Conservation (phyloP, 35 echinoderm and acorn worm species). For the Apostichopus californicus region DNA sequence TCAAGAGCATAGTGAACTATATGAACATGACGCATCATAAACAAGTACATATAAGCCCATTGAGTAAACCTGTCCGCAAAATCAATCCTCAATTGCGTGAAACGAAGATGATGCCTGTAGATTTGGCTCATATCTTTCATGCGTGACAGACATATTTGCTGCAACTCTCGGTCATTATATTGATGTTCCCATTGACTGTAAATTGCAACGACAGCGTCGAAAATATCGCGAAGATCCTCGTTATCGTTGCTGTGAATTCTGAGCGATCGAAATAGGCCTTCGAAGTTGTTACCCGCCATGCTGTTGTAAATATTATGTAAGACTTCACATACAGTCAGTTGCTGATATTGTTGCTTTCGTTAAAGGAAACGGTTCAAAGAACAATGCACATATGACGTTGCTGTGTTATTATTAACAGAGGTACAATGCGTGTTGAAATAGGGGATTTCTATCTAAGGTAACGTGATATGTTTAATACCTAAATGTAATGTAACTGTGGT, state of each 20-base stretch:
- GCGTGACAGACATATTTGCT: background rate
- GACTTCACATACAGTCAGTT: too few relatives aligned
- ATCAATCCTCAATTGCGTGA: background rate
- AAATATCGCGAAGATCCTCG: background rate
- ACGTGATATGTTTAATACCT: too few relatives aligned
- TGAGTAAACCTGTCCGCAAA: background rate
- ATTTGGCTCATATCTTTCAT: background rate
- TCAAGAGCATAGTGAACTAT: background rate
- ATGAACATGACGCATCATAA: background rate
- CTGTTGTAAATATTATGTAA: too few relatives aligned
- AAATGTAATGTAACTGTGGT: too few relatives aligned
- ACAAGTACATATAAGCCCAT: slow-evolving; percentile 38
- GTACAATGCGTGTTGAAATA: too few relatives aligned
- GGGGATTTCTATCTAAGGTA: too few relatives aligned
- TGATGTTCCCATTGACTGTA: background rate
- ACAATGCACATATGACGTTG: too few relatives aligned
- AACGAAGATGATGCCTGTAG: background rate
- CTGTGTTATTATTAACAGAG: too few relatives aligned
- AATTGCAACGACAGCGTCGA: background rate
- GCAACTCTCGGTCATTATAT: background rate
- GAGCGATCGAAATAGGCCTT: too few relatives aligned
- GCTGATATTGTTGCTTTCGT: too few relatives aligned
- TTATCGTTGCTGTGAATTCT: background rate
- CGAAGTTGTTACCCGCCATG: too few relatives aligned
- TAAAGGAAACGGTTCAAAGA: too few relatives aligned